Conservation (phyloP, 2,113 vertebrate genomes). For the Prinia subflava region DNA sequence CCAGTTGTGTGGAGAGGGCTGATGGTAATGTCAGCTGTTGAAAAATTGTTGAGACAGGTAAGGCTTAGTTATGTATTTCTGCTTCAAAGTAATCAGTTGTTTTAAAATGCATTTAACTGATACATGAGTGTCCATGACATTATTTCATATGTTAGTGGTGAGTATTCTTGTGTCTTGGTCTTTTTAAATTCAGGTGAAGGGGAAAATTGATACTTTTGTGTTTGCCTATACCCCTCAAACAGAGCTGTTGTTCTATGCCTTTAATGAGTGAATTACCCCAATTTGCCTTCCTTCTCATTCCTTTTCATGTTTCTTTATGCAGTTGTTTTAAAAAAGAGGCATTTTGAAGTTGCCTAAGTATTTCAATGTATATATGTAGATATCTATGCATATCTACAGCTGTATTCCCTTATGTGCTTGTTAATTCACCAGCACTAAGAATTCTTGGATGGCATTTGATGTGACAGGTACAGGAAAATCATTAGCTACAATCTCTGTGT, state of each 20-base stretch:
- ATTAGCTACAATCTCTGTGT: not conserved
- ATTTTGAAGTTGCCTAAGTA: not conserved
- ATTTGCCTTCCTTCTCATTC: not conserved
- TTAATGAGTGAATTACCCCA: not conserved
- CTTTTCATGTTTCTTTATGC: not conserved
- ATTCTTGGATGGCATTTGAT: not conserved
- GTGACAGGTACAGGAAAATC: constrained; percentile 15
- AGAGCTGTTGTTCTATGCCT: not conserved
- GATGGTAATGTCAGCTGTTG: constrained; percentile 97
- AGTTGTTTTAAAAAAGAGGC: not conserved
- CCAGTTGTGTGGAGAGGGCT: constrained; percentile 93
- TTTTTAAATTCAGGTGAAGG: not conserved
- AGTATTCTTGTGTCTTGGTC: not conserved
- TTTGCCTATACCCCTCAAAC: not conserved
- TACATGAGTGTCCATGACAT: not conserved
- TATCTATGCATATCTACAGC: not conserved
- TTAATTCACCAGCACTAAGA: not conserved
- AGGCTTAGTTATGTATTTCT: constrained; percentile 20
- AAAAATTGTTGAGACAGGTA: constrained; percentile 92
- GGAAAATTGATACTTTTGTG: not conserved
- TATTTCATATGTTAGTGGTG: not conserved
- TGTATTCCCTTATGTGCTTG: constrained; percentile 13
- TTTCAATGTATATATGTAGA: not conserved
- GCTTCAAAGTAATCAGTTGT: not conserved
- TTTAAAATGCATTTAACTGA: not conserved